phyloP scores from a whole-genome alignment of 23 tunicate genomes.

The Halocynthia roretzi region DNA sequence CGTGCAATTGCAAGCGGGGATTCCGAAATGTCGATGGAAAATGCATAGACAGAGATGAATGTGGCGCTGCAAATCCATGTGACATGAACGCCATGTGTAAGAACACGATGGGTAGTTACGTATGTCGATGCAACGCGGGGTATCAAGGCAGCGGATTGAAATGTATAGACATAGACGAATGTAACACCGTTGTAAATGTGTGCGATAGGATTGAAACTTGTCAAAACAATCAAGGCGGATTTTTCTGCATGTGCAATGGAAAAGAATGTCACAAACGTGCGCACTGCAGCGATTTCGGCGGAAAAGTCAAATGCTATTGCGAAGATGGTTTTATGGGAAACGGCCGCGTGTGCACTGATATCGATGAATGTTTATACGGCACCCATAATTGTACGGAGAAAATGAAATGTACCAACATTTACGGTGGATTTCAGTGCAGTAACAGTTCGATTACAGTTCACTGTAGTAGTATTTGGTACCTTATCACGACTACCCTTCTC shows the following conservation, averaged over 20 bases:
- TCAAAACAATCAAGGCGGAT: conserved; percentile 21
- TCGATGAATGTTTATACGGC: conserved; percentile 5
- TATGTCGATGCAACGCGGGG: conserved; percentile 4
- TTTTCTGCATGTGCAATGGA: conserved; percentile 8
- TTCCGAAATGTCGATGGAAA: not conserved
- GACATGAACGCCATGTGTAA: conserved; percentile 9
- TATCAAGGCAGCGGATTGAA: not conserved
- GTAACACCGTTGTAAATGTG: not conserved
- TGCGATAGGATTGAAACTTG: conserved; percentile 8
- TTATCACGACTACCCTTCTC: too few species aligned
- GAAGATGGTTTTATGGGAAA: conserved; percentile 1
- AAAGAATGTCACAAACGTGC: conserved; percentile 12
- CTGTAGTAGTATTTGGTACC: not conserved
- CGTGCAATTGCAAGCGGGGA: conserved; percentile 16
- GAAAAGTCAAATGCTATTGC: conserved; percentile 6
- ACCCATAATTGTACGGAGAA: conserved; percentile 7
- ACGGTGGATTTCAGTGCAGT: conserved; percentile 12
- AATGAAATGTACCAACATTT: conserved; percentile 3
- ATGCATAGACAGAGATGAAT: conserved; percentile 17
- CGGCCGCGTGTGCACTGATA: conserved; percentile 6
- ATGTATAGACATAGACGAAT: conserved; percentile 23
- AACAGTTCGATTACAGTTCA: not conserved
- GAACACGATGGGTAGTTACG: conserved; percentile 2
- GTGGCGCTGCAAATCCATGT: not conserved
- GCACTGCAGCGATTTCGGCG: not conserved